Evolutionary conservation across 2,888 invertebrate species (phyloP).

Genomic region (Acrobasis consociella): DNA sequence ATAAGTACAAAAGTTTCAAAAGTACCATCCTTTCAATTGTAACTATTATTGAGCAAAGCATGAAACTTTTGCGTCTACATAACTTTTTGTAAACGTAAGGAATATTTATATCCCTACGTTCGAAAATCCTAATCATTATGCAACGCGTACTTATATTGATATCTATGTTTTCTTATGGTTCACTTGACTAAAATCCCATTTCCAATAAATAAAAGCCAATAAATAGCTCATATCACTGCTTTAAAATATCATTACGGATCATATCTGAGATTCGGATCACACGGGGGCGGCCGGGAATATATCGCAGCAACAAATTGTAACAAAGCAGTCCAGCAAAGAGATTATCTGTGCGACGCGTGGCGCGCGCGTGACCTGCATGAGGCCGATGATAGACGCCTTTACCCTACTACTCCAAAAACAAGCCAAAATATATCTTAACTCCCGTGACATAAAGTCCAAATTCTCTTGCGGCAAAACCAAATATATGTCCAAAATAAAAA

Average conservation of each 20-base stretch:
- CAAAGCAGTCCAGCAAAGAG: constrained; percentile 77
- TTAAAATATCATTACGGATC: constrained; percentile 80
- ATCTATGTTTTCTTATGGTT: constrained; percentile 6
- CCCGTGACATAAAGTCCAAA: constrained; percentile 23
- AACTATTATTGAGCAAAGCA: neutral
- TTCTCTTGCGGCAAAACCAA: constrained; percentile 23
- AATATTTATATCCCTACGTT: too few relatives aligned
- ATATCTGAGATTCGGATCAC: constrained; percentile 74
- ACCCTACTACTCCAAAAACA: constrained; percentile 51
- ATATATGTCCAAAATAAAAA: constrained; percentile 36
- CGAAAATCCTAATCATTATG: too few relatives aligned
- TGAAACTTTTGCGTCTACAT: too few relatives aligned
- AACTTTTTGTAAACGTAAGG: neutral
- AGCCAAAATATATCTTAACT: constrained; percentile 36
- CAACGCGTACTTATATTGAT: too few relatives aligned
- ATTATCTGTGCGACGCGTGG: constrained; percentile 77
- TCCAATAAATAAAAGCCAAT: constrained; percentile 48
- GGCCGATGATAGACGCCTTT: constrained; percentile 60
- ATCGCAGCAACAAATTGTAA: constrained; percentile 77
- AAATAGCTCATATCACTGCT: constrained; percentile 67
- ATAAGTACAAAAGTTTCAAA: too few relatives aligned
- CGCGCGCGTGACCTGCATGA: constrained; percentile 72
- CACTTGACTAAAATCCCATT: constrained; percentile 23
- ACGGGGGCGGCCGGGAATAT: constrained; percentile 58
- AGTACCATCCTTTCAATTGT: neutral